Conservation (phyloP, 2,113 vertebrate species). For the Pluvianellus socialis region DNA sequence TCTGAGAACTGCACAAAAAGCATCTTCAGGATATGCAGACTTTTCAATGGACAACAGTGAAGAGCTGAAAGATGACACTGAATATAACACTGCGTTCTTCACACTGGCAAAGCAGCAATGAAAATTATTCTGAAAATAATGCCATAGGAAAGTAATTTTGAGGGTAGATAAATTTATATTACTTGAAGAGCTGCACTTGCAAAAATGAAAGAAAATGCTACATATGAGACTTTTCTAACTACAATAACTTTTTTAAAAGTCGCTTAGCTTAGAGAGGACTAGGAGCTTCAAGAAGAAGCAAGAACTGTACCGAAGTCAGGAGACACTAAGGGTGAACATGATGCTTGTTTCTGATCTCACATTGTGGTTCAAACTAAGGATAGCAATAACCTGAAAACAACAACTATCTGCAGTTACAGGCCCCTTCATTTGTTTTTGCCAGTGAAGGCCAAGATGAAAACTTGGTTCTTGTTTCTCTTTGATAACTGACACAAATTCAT, state of each 20-base stretch:
- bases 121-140: neutral
- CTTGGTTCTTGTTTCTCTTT: neutral
- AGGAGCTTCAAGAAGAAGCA: neutral
- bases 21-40: neutral
- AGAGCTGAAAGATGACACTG: neutral
- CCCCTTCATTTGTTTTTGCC: neutral
- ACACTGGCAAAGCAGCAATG: neutral
- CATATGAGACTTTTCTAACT: neutral
- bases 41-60: neutral
- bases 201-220: neutral
- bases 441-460: neutral
- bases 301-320: neutral
- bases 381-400: neutral
- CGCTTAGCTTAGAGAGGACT: neutral
- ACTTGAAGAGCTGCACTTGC: neutral
- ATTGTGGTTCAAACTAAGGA: neutral
- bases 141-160: slow-evolving; percentile 16
- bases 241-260: neutral
- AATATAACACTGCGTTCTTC: neutral
- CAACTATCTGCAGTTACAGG: neutral
- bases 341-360: neutral
- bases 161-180: neutral
- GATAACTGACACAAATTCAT: neutral
- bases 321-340: fast-evolving
- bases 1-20: neutral